phyloP scores from a whole-genome alignment of 92 coral and sea anemone genomes.

The Zoanthus solanderi region DNA sequence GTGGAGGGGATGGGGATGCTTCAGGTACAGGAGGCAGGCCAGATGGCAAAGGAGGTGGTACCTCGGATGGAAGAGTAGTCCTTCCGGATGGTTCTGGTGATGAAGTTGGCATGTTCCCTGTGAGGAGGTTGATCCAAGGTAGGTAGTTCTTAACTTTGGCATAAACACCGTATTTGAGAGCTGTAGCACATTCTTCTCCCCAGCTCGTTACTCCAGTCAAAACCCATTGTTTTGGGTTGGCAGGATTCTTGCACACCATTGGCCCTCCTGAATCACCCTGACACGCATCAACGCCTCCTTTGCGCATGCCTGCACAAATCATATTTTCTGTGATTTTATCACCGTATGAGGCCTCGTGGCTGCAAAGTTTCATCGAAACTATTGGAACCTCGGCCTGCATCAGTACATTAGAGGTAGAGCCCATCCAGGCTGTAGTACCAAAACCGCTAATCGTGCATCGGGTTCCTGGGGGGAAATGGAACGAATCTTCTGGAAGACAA shows the following conservation, averaged over 20 bases:
- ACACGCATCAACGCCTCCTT: constrained; percentile 84
- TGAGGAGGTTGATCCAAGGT: constrained; percentile 72
- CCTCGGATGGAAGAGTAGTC: not conserved
- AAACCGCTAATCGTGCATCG: constrained; percentile 77
- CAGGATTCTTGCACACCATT: constrained; percentile 77
- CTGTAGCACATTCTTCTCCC: constrained; percentile 84
- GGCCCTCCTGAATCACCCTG: constrained; percentile 53
- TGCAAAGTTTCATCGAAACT: constrained; percentile 63
- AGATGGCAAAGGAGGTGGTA: not conserved
- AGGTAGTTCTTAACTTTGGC: constrained; percentile 67
- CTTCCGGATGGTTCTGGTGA: not conserved
- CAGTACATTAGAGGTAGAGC: constrained; percentile 63
- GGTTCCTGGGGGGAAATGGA: constrained; percentile 76
- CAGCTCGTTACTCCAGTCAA: constrained; percentile 83
- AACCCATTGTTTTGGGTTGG: constrained; percentile 79
- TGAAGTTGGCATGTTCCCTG: constrained; percentile 56
- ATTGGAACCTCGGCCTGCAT: constrained; percentile 88
- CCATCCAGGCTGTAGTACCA: constrained; percentile 72
- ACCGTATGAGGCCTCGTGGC: constrained; percentile 76
- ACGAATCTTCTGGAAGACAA: constrained; percentile 75
- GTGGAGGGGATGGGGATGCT: not conserved
- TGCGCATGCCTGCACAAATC: constrained; percentile 82
- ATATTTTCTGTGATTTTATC: constrained; percentile 76
- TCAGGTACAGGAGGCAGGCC: not conserved
- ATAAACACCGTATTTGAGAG: constrained; percentile 81